phyloP scores from a whole-genome alignment of 2,797 vertebrate species.

The Propithecus deckenii region DNA sequence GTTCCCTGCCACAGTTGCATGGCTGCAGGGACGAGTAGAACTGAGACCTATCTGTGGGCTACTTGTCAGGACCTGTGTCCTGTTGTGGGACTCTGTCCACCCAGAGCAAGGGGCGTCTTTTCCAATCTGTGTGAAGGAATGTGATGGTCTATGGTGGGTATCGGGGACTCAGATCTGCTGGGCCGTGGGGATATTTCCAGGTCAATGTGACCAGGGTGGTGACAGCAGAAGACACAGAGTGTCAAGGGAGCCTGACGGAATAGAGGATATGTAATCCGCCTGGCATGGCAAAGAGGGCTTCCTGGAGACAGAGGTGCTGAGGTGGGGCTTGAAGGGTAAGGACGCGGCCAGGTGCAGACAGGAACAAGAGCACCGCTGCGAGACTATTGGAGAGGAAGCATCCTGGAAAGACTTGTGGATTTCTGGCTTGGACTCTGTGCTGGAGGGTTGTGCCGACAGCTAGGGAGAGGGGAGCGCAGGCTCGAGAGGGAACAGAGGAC shows the following conservation, averaged over 20 bases:
- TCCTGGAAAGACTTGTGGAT: background rate
- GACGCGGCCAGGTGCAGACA: background rate
- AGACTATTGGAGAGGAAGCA: background rate
- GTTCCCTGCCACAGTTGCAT: background rate
- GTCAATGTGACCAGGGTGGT: background rate
- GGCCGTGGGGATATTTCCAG: background rate
- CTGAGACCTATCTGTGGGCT: background rate
- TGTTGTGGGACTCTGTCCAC: background rate
- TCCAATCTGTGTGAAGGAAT: background rate
- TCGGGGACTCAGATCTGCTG: background rate
- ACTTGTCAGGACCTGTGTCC: background rate
- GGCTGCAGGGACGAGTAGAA: background rate
- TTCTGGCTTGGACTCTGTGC: no score
- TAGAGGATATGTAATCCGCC: background rate
- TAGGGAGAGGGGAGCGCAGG: accelerated
- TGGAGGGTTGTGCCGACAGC: no score
- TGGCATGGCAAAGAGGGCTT: background rate
- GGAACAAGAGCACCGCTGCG: background rate
- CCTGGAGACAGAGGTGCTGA: background rate
- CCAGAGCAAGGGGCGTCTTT: background rate
- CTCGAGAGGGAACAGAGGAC: background rate
- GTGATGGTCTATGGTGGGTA: background rate
- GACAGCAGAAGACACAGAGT: background rate
- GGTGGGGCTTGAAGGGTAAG: background rate
- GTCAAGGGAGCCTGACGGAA: accelerated